phyloP scores from a whole-genome alignment of 2,113 vertebrate species.

The Crocuta crocuta region DNA sequence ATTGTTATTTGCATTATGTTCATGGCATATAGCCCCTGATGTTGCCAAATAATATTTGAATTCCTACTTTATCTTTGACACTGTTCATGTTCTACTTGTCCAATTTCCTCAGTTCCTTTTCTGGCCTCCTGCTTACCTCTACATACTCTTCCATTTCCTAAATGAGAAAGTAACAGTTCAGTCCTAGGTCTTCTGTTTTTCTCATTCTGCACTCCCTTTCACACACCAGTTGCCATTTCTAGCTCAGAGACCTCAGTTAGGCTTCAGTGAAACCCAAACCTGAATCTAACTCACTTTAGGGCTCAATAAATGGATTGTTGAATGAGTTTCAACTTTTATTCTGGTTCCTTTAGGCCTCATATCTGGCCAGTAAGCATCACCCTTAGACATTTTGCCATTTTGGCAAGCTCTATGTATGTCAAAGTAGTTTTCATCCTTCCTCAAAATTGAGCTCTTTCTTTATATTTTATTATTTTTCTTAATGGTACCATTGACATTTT shows the following conservation, averaged over 20 bases:
- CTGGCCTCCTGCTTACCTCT: not conserved
- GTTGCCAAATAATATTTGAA: not conserved
- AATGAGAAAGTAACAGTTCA: not conserved
- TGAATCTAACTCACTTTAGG: not conserved
- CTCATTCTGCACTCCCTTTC: not conserved
- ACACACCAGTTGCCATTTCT: not conserved
- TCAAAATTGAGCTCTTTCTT: not conserved
- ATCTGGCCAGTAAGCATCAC: not conserved
- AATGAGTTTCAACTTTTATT: constrained; percentile 2
- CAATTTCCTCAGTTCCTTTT: not conserved
- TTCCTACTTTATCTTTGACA: not conserved
- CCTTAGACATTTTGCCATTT: not conserved
- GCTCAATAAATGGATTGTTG: not conserved
- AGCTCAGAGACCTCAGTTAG: not conserved
- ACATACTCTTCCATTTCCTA: not conserved
- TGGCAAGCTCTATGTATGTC: not conserved
- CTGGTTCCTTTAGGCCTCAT: not conserved
- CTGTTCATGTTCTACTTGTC: not conserved
- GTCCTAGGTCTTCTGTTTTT: not conserved
- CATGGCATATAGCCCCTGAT: not conserved
- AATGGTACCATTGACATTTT: not conserved
- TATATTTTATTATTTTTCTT: not conserved
- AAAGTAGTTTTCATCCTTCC: not conserved
- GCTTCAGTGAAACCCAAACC: not conserved
- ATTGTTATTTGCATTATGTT: not conserved